A percentile compares a stretch with the other conserved stretches of the same genome.
Conservation (phyloP, 2,797 vertebrate species). For the Poecilia gillii region DNA sequence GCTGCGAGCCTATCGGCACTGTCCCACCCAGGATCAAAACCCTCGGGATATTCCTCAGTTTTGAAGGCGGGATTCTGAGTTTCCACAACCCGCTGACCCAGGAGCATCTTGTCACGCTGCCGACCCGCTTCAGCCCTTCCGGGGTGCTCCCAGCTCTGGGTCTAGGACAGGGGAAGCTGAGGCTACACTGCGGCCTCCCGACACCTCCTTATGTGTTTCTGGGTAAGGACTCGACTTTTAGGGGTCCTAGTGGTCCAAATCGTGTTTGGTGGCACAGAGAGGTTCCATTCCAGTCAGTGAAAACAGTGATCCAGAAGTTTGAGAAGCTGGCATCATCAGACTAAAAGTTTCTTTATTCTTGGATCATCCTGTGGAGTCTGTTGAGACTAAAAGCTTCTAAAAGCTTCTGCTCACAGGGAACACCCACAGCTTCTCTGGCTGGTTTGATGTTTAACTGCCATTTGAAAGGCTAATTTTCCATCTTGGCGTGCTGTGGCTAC, state of each 20-base stretch:
- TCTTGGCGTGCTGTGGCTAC: slow-evolving; percentile 49
- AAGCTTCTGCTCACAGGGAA: slow-evolving; percentile 30
- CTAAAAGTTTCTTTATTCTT: slow-evolving; percentile 65
- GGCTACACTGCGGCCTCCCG: slow-evolving; percentile 66
- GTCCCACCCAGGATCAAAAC: slow-evolving; percentile 78
- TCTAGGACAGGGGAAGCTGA: slow-evolving; percentile 72
- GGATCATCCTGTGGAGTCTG: slow-evolving; percentile 43
- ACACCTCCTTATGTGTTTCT: slow-evolving; percentile 72
- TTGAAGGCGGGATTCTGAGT: slow-evolving; percentile 70
- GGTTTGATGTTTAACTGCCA: slow-evolving; percentile 61
- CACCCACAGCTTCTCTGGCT: slow-evolving; percentile 30
- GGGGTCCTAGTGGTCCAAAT: slow-evolving; percentile 26
- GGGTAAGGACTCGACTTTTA: slow-evolving; percentile 66
- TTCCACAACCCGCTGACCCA: slow-evolving; percentile 78
- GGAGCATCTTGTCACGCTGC: slow-evolving; percentile 71
- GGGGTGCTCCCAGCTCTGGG: slow-evolving; percentile 69
- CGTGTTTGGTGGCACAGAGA: slow-evolving; percentile 60
- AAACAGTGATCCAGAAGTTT: slow-evolving; percentile 73
- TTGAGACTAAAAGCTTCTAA: slow-evolving; percentile 15
- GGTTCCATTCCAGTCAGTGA: slow-evolving; percentile 63
- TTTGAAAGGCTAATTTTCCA: slow-evolving; percentile 76
- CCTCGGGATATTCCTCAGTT: slow-evolving; percentile 77
- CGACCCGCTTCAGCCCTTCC: slow-evolving; percentile 58
- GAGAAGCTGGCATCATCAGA: slow-evolving; percentile 68
- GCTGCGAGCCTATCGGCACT: slow-evolving; percentile 55